Evolutionary conservation across 1,140 invertebrate genomes (phyloP).

Genomic region (Pseudomyrmex sp.): DNA sequence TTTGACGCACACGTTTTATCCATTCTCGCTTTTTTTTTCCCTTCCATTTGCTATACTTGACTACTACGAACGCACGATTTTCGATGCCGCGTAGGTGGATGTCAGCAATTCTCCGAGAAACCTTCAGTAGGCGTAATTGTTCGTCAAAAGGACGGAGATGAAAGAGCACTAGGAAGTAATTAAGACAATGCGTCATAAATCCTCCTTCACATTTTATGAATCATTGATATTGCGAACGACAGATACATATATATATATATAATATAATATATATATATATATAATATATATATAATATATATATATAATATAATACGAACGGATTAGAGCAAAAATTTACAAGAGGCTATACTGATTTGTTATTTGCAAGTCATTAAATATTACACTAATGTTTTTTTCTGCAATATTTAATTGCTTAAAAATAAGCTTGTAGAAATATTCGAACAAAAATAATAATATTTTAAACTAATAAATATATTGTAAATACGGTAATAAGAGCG

Average conservation of each 20-base stretch:
- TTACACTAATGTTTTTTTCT: too few species aligned
- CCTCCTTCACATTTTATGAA: background rate
- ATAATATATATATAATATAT: too few species aligned
- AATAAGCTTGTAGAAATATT: background rate
- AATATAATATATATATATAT: too few species aligned
- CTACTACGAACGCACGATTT: slow-evolving; percentile 34
- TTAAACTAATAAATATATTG: background rate
- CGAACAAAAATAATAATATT: background rate
- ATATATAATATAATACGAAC: background rate
- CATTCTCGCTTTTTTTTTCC: background rate
- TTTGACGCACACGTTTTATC: background rate
- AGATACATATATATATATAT: too few species aligned
- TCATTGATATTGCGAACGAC: background rate
- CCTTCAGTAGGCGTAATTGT: slow-evolving; percentile 14
- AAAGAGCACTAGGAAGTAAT: slow-evolving; percentile 56
- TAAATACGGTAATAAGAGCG: too few species aligned
- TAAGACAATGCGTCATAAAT: slow-evolving; percentile 17
- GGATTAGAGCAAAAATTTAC: background rate
- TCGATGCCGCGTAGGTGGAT: slow-evolving; percentile 11
- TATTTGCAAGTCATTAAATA: too few species aligned
- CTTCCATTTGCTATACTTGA: background rate
- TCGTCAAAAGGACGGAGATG: slow-evolving; percentile 3
- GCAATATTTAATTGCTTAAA: background rate
- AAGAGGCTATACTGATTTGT: background rate
- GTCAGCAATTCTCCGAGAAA: slow-evolving; percentile 28